Conservation (phyloP, 1,140 invertebrate species). For the Helicoverpa armigera region DNA sequence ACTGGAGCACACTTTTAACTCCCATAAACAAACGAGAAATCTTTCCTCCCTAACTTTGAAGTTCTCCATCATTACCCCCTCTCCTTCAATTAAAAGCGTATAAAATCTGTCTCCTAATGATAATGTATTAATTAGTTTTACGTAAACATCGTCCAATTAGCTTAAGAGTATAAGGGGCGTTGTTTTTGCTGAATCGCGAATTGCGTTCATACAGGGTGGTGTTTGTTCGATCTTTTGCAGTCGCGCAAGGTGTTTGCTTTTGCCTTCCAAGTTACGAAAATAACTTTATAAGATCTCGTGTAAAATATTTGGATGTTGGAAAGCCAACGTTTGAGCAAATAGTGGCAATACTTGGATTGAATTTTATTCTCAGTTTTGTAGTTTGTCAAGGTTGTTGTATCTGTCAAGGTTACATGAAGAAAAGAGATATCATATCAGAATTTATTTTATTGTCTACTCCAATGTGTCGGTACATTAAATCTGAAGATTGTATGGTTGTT, state of each 20-base stretch:
- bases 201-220: not conserved
- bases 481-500: too few species aligned
- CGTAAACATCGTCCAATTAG: constrained; percentile 44
- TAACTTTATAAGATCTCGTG: not conserved
- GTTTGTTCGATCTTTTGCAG: constrained; percentile 23
- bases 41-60: not conserved
- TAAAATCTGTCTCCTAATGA: constrained; percentile 25
- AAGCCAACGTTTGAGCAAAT: too few species aligned
- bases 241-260: not conserved
- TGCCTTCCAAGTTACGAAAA: not conserved
- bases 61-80: not conserved
- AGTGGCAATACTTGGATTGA: too few species aligned
- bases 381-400: too few species aligned
- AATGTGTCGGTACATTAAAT: too few species aligned
- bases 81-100: constrained; percentile 3
- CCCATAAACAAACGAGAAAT: not conserved
- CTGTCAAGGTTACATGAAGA: too few species aligned
- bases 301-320: too few species aligned
- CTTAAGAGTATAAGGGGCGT: constrained; percentile 24
- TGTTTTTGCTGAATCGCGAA: constrained; percentile 31
- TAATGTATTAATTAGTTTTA: constrained; percentile 47
- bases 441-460: too few species aligned
- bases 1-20: not conserved
- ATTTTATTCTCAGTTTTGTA: too few species aligned
- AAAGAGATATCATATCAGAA: too few species aligned